These are phyloP conservation scores for Platyrinchus mystaceus DNA, from an alignment of 2,797 vertebrate genomes.

Conservation along the genomic window DNA sequence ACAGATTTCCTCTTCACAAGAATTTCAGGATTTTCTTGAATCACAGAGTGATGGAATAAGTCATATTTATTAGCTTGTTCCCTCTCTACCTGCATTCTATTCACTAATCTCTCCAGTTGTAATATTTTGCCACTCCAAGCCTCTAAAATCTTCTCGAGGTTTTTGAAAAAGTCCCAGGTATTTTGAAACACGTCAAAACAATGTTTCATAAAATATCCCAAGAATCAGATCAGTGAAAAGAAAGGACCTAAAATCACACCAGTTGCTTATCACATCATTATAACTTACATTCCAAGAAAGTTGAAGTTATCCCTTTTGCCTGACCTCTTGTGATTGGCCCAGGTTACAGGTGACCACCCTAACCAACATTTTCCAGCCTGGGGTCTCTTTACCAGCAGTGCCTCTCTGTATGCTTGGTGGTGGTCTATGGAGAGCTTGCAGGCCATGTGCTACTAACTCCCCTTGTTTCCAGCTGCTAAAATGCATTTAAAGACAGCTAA, in stretches of 20 bases:
- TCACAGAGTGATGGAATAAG: not conserved
- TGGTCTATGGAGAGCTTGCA: not conserved
- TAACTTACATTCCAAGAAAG: not conserved
- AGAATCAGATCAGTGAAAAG: not conserved
- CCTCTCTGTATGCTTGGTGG: not conserved
- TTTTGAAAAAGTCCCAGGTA: not conserved
- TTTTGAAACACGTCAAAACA: not conserved
- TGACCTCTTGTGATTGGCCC: not conserved
- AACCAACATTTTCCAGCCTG: not conserved
- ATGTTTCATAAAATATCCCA: not conserved
- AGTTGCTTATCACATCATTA: not conserved
- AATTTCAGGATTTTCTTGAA: not conserved
- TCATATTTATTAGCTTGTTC: not conserved
- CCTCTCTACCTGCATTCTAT: not conserved
- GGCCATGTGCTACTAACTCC: conserved; percentile 13
- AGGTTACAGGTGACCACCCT: not conserved
- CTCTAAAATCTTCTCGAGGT: not conserved
- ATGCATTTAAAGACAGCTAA: conserved; percentile 67
- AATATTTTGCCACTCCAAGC: not conserved
- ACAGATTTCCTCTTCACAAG: not conserved
- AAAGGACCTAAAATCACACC: not conserved
- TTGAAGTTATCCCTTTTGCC: not conserved
- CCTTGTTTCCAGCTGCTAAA: conserved; percentile 63
- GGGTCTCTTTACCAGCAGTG: not conserved
- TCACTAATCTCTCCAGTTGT: not conserved